These are phyloP conservation scores for Cryptus viduatorius DNA, from an alignment of 2,888 invertebrate genomes.

Conservation along the genomic window DNA sequence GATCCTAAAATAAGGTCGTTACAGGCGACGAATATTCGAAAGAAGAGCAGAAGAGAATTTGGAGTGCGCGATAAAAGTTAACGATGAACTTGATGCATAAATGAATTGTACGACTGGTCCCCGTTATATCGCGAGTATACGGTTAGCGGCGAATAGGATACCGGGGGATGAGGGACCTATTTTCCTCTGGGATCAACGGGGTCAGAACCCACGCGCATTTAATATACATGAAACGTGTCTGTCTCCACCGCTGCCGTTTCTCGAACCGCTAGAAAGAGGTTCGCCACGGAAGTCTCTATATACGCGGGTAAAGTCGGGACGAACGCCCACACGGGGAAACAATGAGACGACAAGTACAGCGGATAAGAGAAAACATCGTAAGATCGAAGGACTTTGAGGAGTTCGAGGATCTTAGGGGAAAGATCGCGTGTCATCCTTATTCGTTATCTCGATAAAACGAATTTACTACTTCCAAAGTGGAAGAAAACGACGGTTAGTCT, in stretches of 20 bases:
- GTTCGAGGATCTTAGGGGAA: background rate
- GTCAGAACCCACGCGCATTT: slow-evolving; percentile 68
- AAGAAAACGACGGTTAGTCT: background rate
- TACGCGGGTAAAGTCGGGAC: slow-evolving; percentile 13
- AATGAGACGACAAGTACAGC: slow-evolving; percentile 9
- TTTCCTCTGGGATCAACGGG: slow-evolving; percentile 68
- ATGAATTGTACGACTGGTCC: slow-evolving; percentile 39
- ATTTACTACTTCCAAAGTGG: background rate
- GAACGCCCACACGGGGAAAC: slow-evolving; percentile 19
- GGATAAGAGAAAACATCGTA: background rate
- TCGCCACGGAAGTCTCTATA: slow-evolving; percentile 35
- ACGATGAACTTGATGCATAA: slow-evolving; percentile 53
- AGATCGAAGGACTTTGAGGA: background rate
- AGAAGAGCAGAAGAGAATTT: background rate
- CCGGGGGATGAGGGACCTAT: slow-evolving; percentile 60
- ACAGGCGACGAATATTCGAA: background rate
- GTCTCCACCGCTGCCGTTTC: background rate
- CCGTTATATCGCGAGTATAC: background rate
- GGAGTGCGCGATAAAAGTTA: background rate
- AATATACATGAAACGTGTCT: slow-evolving; percentile 45
- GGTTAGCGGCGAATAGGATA: background rate
- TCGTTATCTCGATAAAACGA: background rate
- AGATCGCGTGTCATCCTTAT: background rate
- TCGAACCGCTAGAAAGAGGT: background rate
- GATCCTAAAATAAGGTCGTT: background rate